These are phyloP conservation scores for Azemiops feae DNA, from an alignment of 2,113 vertebrate species.

Conservation along the genomic window DNA sequence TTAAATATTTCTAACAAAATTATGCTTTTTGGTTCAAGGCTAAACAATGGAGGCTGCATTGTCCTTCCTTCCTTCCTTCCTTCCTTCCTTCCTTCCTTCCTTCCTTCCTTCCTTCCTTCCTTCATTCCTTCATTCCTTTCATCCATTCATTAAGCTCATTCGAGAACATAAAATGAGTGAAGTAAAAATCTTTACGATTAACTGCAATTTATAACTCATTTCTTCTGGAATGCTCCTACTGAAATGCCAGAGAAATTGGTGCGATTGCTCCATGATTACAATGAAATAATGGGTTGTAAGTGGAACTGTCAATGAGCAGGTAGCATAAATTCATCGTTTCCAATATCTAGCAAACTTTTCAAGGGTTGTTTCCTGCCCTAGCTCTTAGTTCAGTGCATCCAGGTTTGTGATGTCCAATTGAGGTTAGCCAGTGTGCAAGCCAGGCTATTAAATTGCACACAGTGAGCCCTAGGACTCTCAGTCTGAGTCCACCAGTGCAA, in stretches of 20 bases:
- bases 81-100: neutral
- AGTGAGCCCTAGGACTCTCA: too few relatives aligned
- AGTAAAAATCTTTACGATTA: constrained; percentile 53
- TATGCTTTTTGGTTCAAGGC: neutral
- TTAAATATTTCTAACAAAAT: neutral
- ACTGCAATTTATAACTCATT: constrained; percentile 11
- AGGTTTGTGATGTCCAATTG: too few relatives aligned
- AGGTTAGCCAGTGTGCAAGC: too few relatives aligned
- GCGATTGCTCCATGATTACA: constrained; percentile 13
- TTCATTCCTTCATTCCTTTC: neutral
- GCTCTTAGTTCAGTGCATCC: too few relatives aligned
- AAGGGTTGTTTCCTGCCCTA: too few relatives aligned
- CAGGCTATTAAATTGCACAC: too few relatives aligned
- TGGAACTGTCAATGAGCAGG: constrained; percentile 30
- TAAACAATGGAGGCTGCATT: neutral
- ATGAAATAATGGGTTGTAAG: constrained; percentile 13
- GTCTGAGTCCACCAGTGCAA: too few relatives aligned
- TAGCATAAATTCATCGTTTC: constrained; percentile 64
- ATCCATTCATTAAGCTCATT: neutral
- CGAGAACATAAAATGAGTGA: constrained; percentile 55
- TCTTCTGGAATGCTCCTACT: constrained; percentile 4
- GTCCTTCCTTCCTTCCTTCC: neutral
- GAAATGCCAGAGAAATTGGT: constrained; percentile 2
- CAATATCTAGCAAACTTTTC: constrained; percentile 51
- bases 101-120: neutral